Conservation (phyloP, 2,888 invertebrate genomes). For the Halictus ligatus region DNA sequence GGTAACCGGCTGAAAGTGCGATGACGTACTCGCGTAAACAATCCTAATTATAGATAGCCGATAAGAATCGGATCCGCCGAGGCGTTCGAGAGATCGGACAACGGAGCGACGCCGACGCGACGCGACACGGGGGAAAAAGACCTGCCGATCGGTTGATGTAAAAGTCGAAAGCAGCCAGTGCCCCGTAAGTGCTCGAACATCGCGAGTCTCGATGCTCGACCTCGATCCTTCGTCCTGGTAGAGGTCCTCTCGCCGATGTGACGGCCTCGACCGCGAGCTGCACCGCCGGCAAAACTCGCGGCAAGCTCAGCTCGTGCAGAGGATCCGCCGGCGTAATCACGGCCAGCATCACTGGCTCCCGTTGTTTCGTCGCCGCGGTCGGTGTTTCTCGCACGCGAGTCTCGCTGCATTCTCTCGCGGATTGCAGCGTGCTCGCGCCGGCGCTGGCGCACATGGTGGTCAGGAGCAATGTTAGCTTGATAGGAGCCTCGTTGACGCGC, state of each 20-base stretch:
- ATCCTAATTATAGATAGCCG: slow-evolving; percentile 49
- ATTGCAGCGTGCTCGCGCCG: slow-evolving; percentile 23
- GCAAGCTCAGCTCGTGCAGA: slow-evolving; percentile 87
- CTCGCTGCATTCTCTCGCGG: slow-evolving; percentile 40
- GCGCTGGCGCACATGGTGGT: slow-evolving; percentile 47
- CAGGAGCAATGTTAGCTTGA: slow-evolving; percentile 47
- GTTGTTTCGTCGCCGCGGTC: slow-evolving; percentile 17
- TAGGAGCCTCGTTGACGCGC: slow-evolving; percentile 22
- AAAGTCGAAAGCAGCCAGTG: slow-evolving; percentile 92
- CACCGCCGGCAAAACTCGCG: slow-evolving; percentile 89
- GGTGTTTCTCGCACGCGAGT: neutral
- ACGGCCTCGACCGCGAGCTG: slow-evolving; percentile 89
- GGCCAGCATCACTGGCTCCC: slow-evolving; percentile 85
- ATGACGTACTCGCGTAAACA: slow-evolving; percentile 49
- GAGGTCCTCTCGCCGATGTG: slow-evolving; percentile 86
- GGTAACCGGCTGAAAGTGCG: slow-evolving; percentile 1
- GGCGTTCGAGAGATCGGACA: neutral
- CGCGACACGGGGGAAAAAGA: slow-evolving; percentile 73
- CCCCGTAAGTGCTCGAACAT: slow-evolving; percentile 91
- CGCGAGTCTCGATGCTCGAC: slow-evolving; percentile 90
- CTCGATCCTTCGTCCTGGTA: slow-evolving; percentile 89
- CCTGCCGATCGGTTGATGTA: slow-evolving; percentile 89
- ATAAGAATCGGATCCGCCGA: slow-evolving; percentile 33
- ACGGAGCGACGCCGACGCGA: neutral
- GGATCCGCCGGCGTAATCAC: slow-evolving; percentile 88